Conservation (phyloP, 2,888 invertebrate genomes). For the Neoitamus cyanurus region DNA sequence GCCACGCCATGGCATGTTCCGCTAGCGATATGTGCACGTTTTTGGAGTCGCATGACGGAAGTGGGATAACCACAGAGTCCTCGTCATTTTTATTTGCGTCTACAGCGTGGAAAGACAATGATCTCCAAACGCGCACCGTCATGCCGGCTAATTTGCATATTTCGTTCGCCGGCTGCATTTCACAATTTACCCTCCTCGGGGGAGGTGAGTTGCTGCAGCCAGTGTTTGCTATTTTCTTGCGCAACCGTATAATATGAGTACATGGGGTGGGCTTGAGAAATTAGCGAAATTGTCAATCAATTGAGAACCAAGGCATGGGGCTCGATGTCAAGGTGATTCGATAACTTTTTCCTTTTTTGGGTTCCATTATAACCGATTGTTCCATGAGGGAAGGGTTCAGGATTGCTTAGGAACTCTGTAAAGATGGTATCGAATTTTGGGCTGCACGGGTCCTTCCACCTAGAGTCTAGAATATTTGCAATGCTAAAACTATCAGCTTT, state of each 20-base stretch:
- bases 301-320: neutral
- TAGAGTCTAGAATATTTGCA: no score
- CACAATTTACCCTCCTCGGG: neutral
- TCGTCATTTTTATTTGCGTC: constrained; percentile 9
- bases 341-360: no score
- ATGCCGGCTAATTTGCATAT: constrained; percentile 28
- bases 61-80: constrained; percentile 20
- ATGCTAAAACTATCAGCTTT: no score
- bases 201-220: neutral
- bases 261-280: neutral
- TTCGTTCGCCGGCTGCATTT: neutral
- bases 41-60: constrained; percentile 23
- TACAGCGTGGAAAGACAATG: constrained; percentile 15
- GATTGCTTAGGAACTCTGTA: no score
- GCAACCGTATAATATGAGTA: no score
- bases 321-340: no score
- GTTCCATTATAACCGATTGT: no score
- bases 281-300: neutral
- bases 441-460: no score
- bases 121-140: constrained; percentile 25
- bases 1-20: neutral
- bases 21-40: neutral
- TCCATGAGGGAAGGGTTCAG: no score
- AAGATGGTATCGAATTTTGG: no score
- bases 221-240: no score